A percentile compares a stretch with the other conserved stretches of the same genome.
These are phyloP conservation scores for Heliconius cydno DNA, from an alignment of 2,888 invertebrate genomes.

Conservation along the genomic window DNA sequence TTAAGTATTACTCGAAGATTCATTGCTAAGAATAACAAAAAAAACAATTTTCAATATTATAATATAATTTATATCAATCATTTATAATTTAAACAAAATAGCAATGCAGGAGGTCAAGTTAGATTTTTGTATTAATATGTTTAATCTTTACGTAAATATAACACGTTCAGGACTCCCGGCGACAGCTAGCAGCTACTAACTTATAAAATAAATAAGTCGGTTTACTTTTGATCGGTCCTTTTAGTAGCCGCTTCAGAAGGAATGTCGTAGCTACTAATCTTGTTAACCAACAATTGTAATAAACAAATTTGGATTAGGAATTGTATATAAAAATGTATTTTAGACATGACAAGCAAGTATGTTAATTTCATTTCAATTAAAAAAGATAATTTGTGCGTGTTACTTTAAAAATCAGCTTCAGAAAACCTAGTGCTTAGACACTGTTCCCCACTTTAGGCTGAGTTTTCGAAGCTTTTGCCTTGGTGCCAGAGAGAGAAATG, in stretches of 20 bases:
- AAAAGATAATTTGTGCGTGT: background rate
- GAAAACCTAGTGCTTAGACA: too few species aligned
- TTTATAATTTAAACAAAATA: slow-evolving; percentile 13
- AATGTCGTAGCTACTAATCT: slow-evolving; percentile 46
- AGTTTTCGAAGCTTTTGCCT: too few species aligned
- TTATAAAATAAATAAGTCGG: slow-evolving; percentile 72
- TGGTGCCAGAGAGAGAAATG: too few species aligned
- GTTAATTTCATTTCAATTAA: background rate
- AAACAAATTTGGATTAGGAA: slow-evolving; percentile 44
- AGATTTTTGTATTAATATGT: slow-evolving; percentile 55
- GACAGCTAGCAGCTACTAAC: slow-evolving; percentile 69
- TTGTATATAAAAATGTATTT: background rate
- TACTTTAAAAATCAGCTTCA: too few species aligned
- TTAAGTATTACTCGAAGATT: background rate
- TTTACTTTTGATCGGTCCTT: slow-evolving; percentile 58
- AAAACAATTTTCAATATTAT: background rate
- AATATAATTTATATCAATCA: background rate
- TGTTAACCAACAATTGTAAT: slow-evolving; percentile 43
- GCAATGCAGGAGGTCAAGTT: slow-evolving; percentile 56
- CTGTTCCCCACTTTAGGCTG: too few species aligned
- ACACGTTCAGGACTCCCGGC: slow-evolving; percentile 67
- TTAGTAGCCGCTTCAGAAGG: slow-evolving; percentile 26
- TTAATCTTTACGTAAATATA: slow-evolving; percentile 62
- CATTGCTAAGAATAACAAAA: background rate
- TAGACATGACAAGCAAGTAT: background rate